Percentiles rank a stretch among this genome's conserved stretches.
These are phyloP conservation scores for Numenius arquata DNA, from an alignment of 2,113 vertebrate species.

Conservation along the genomic window DNA sequence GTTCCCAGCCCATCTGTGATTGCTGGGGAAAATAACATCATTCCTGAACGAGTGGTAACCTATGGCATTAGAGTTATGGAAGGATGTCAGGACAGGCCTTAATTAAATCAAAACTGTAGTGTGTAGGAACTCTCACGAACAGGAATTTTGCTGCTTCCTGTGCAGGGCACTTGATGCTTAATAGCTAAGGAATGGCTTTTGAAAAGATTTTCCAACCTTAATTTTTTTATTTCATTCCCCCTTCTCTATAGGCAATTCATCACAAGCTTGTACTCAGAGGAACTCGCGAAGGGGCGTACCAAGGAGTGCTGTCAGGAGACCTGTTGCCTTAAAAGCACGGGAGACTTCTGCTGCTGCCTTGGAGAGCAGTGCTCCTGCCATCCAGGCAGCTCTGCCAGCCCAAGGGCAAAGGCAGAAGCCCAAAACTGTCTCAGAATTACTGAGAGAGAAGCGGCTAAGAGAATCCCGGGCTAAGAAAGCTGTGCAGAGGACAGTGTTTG, in stretches of 20 bases:
- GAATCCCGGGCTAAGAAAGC: constrained; percentile 22
- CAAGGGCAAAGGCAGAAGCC: constrained; percentile 27
- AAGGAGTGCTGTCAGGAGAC: neutral
- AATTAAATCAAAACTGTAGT: neutral
- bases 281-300: neutral
- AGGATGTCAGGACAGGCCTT: neutral
- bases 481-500: neutral
- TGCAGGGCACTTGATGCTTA: neutral
- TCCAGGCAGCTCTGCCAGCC: neutral
- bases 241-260: neutral
- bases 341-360: neutral
- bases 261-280: neutral
- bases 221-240: neutral
- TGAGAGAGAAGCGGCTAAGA: constrained; percentile 67
- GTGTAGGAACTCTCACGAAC: neutral
- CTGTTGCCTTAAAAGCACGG: neutral
- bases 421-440: constrained; percentile 74
- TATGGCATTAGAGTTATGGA: neutral
- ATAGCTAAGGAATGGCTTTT: neutral
- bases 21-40: neutral
- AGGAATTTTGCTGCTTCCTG: neutral
- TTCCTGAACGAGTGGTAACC: neutral
- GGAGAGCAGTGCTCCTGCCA: accelerated
- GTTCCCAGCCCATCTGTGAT: neutral
- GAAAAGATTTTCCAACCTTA: neutral